Base-by-base conservation (phyloP, 2,888 invertebrate species). In the Gonocerus acuteangulatus region DNA sequence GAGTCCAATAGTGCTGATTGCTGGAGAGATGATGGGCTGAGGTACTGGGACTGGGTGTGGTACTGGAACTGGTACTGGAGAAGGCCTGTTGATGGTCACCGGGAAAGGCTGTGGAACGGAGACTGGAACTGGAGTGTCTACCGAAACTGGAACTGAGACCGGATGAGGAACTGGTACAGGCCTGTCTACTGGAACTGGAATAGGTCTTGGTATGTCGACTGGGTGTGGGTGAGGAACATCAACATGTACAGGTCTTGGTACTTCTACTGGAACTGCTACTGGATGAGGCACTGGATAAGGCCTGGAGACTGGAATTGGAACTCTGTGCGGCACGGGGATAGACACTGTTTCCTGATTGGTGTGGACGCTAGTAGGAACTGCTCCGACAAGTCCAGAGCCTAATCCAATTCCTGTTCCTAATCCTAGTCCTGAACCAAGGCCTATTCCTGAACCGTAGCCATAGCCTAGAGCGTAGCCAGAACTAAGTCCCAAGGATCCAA, bases 51-150 rank as follows among this genome's bases (percentile, higher is more conserved):
- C 54, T 15, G 54, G 54, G 2, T 54, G 42, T n/a, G 54, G 39
- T 22, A 42, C 22, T 16, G 54, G 54, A n/a, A 54, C 54, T 9
- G 54, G 54, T 1, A 42, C 39, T n/a, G 54, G 54, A 16, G 32
- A 22, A 1, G 54, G 54, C 13, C 54, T 54, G 23, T 54, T 54
- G 42, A 54, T 42, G 1, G 39, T 39, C n/a, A 54, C 54, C 3
- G 54, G 54, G 1, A 54, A 39, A 1, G 54, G 39, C 22, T 54
- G 54, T 2, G 54, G 54, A 15, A 42, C 36, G 22, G 49, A 34
- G 9, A 49, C 49, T 49, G 49, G 32, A 1, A 32, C 32, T 18
- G 49, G 49, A 2, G 15, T 15, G 11, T 15, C 16, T 32, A 49
- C 34, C 15, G 49, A 49, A 11, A 49, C 49, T 2, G 49, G 49